These are phyloP conservation scores for Perognathus longimembris DNA, from an alignment of 2,113 vertebrate species.

Conservation along the genomic window DNA sequence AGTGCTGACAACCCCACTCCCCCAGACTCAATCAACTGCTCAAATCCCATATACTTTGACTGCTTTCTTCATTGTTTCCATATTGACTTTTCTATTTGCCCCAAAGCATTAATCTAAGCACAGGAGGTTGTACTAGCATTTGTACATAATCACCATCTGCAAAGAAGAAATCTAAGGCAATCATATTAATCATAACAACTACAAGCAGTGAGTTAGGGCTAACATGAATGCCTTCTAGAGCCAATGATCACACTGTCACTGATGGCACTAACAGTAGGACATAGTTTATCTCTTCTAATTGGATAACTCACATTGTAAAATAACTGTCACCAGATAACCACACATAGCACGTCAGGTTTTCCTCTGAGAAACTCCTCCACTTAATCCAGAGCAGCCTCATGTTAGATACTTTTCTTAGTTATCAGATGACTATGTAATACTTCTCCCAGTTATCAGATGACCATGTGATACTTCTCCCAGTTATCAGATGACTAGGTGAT, in stretches of 20 bases:
- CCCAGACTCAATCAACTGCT: background rate
- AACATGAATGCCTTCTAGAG: background rate
- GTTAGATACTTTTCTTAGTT: background rate
- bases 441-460: no score
- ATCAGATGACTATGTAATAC: background rate
- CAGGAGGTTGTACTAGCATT: slow-evolving; percentile 1
- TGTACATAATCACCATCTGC: background rate
- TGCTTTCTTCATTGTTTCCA: slow-evolving; percentile 24
- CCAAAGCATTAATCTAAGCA: slow-evolving; percentile 11
- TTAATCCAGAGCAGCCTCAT: background rate
- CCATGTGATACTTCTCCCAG: no score
- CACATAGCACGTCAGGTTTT: background rate
- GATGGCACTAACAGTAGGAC: background rate
- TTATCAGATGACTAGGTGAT: background rate
- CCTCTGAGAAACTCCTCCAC: background rate
- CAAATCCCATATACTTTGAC: background rate
- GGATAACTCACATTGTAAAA: background rate
- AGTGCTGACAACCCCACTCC: background rate
- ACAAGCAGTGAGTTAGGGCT: background rate
- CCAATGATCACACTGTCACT: background rate
- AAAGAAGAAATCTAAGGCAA: slow-evolving; percentile 15
- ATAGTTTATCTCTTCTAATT: slow-evolving; percentile 1
- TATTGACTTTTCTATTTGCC: slow-evolving; percentile 27
- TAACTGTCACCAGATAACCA: background rate
- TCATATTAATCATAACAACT: slow-evolving; percentile 20